These are phyloP conservation scores for Metalampra italica DNA, from an alignment of 2,888 invertebrate genomes.

Conservation along the genomic window DNA sequence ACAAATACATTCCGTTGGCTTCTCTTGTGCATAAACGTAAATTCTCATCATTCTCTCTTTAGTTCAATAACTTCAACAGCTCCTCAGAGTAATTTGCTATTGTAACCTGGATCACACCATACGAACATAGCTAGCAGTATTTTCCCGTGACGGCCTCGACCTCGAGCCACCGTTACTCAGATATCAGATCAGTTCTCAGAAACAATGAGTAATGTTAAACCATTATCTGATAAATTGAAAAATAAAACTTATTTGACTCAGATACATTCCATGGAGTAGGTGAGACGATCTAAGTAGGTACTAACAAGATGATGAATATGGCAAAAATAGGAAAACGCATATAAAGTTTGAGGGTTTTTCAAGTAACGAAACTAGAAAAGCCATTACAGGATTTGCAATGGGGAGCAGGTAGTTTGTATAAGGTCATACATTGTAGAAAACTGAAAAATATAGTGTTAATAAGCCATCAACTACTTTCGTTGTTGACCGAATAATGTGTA, in stretches of 20 bases:
- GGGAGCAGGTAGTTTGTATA: too few relatives aligned
- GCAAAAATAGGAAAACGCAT: not conserved
- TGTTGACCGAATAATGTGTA: too few relatives aligned
- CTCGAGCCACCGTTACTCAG: slow-evolving; percentile 38
- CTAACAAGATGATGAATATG: not conserved
- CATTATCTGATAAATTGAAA: not conserved
- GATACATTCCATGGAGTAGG: too few relatives aligned
- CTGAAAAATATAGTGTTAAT: too few relatives aligned
- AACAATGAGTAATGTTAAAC: slow-evolving; percentile 46
- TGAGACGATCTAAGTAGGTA: too few relatives aligned
- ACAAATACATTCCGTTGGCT: too few relatives aligned
- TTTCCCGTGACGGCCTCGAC: slow-evolving; percentile 71
- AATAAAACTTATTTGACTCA: too few relatives aligned
- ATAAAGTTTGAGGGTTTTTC: too few relatives aligned
- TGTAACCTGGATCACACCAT: slow-evolving; percentile 35
- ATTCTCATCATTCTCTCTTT: slow-evolving; percentile 20
- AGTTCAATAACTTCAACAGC: not conserved
- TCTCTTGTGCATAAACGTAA: not conserved
- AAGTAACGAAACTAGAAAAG: too few relatives aligned
- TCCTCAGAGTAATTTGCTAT: slow-evolving; percentile 26
- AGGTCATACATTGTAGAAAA: too few relatives aligned
- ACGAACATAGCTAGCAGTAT: slow-evolving; percentile 50
- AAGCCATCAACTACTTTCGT: too few relatives aligned
- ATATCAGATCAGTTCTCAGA: slow-evolving; percentile 48
- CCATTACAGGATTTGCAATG: not conserved